Percentiles rank a stretch among this genome's conserved stretches.
These are phyloP conservation scores for Potamilus streckersoni DNA, from an alignment of 1,140 invertebrate species.

Conservation along the genomic window DNA sequence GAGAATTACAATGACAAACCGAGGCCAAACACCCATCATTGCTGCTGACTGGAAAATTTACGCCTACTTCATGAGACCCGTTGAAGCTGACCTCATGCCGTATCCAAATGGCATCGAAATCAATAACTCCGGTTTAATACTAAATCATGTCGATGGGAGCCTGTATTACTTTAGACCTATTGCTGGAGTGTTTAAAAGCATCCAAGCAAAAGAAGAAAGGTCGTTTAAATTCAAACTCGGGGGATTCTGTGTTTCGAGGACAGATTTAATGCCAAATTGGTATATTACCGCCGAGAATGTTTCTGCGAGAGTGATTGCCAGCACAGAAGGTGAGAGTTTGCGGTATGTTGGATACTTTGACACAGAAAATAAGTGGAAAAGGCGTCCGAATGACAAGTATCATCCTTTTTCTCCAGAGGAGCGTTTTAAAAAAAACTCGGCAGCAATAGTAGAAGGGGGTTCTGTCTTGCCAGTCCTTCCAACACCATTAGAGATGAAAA, in stretches of 20 bases:
- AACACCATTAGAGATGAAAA: constrained; percentile 9
- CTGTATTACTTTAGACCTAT: constrained; percentile 20
- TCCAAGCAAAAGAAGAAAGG: background rate
- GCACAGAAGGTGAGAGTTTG: constrained; percentile 19
- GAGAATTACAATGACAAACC: constrained; percentile 5
- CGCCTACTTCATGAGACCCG: constrained; percentile 17
- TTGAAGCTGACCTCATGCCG: constrained; percentile 3
- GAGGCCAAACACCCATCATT: background rate
- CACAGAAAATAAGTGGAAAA: constrained; percentile 8
- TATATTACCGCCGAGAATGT: constrained; percentile 8
- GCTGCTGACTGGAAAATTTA: constrained; percentile 14
- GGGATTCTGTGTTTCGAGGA: constrained; percentile 13
- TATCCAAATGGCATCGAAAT: constrained; percentile 15
- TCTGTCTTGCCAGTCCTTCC: constrained; percentile 10
- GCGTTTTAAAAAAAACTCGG: constrained; percentile 5
- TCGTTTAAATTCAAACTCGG: constrained; percentile 2
- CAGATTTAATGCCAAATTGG: constrained; percentile 23
- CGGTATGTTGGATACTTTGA: constrained; percentile 16
- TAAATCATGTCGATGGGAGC: constrained; percentile 19
- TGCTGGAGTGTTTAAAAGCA: background rate
- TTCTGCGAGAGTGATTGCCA: constrained; percentile 6
- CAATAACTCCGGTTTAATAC: constrained; percentile 8
- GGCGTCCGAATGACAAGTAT: constrained; percentile 5
- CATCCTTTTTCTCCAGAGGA: background rate
- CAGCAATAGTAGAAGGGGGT: background rate